Conservation (phyloP, 2,113 vertebrate species). For the Bos indicus region DNA sequence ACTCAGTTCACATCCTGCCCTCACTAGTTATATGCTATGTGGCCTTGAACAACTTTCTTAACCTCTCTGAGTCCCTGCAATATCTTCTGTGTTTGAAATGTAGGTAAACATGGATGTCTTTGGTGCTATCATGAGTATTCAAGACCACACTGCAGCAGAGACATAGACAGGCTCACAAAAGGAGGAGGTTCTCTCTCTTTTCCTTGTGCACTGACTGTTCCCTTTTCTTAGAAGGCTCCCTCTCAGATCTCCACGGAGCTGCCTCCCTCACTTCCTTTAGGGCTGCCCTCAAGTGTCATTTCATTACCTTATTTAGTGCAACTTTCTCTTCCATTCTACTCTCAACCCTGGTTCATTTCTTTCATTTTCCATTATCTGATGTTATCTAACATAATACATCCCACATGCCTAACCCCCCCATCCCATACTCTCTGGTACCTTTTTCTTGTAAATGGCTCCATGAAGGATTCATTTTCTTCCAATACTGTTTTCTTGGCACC, state of each 20-base stretch:
- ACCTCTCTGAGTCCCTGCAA: not conserved
- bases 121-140: not conserved
- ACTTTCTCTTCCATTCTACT: not conserved
- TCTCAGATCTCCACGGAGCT: not conserved
- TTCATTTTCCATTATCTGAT: not conserved
- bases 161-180: rapidly evolving
- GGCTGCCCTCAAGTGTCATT: not conserved
- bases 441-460: not conserved
- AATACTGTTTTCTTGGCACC: too few relatives aligned
- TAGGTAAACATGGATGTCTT: not conserved
- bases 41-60: not conserved
- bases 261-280: not conserved
- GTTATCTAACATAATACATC: not conserved
- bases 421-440: rapidly evolving
- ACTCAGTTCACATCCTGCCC: not conserved
- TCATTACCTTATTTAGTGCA: too few relatives aligned
- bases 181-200: not conserved
- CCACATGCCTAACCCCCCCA: too few relatives aligned
- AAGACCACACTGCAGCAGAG: not conserved
- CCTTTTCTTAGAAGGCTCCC: not conserved
- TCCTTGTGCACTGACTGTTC: not conserved
- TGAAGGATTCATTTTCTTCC: not conserved
- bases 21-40: not conserved
- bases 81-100: not conserved
- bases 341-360: not conserved